These are phyloP conservation scores for Pipistrellus nathusii DNA, from an alignment of 2,797 vertebrate species.

Conservation along the genomic window DNA sequence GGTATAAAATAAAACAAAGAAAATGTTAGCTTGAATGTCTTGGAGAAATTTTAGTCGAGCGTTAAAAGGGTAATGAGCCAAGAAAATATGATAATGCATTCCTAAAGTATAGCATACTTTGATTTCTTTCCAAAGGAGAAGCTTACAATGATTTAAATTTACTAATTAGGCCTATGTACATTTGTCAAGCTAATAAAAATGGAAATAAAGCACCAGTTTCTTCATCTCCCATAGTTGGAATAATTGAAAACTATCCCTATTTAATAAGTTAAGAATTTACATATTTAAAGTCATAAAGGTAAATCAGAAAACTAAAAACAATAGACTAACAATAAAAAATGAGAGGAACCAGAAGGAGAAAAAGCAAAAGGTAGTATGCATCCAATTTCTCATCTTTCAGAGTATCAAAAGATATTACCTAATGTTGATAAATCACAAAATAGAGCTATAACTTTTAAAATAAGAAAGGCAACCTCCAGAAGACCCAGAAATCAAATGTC, in stretches of 20 bases:
- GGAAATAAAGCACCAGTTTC: not conserved
- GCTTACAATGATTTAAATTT: slow-evolving; percentile 19
- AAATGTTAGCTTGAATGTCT: slow-evolving; percentile 40
- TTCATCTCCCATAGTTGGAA: not conserved
- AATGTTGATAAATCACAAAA: slow-evolving; percentile 17
- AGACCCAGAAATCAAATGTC: slow-evolving; percentile 30
- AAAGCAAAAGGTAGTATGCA: not conserved
- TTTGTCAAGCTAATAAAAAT: slow-evolving; percentile 53
- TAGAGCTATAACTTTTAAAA: slow-evolving; percentile 45
- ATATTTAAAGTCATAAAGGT: slow-evolving; percentile 34
- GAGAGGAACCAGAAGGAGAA: not conserved
- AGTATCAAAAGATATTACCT: not conserved
- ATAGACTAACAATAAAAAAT: slow-evolving; percentile 13
- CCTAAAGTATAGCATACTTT: slow-evolving; percentile 2
- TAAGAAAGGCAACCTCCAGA: slow-evolving; percentile 16
- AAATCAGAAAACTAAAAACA: slow-evolving; percentile 31
- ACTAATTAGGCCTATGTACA: slow-evolving; percentile 21
- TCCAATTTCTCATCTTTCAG: slow-evolving; percentile 33
- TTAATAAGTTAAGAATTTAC: slow-evolving; percentile 7
- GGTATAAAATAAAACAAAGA: not conserved
- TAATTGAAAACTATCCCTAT: not conserved
- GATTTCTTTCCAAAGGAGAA: slow-evolving; percentile 54
- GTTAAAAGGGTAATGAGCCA: slow-evolving; percentile 27
- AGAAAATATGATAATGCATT: slow-evolving; percentile 16
- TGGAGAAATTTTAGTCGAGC: slow-evolving; percentile 16